phyloP scores from a whole-genome alignment of 2,888 invertebrate genomes.

The Argyresthia albistria region DNA sequence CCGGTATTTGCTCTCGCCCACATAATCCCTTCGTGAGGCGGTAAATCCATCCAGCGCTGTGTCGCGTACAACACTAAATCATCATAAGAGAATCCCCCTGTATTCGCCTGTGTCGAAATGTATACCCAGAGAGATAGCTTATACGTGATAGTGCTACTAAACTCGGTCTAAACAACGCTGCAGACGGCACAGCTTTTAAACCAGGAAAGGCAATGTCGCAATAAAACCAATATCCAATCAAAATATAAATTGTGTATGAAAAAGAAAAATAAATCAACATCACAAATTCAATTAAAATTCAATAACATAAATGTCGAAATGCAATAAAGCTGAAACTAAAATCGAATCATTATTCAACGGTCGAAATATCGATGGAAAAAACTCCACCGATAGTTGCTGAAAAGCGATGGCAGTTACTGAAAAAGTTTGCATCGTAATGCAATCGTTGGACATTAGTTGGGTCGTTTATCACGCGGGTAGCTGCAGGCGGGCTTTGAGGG shows the following conservation, averaged over 20 bases:
- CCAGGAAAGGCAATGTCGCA: neutral
- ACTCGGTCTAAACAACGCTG: neutral
- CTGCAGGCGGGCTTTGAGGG: conserved; percentile 62
- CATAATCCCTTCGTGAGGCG: conserved; percentile 69
- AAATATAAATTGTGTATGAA: neutral
- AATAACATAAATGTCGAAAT: conserved; percentile 8
- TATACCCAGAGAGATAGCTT: conserved; percentile 22
- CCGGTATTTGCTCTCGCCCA: conserved; percentile 71
- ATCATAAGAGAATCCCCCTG: conserved; percentile 68
- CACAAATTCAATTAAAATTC: conserved; percentile 6
- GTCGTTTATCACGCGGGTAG: conserved; percentile 57
- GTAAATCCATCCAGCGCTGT: conserved; percentile 65
- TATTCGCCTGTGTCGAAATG: conserved; percentile 20
- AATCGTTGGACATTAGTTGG: conserved; percentile 63
- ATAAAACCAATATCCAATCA: neutral
- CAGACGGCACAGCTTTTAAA: no score
- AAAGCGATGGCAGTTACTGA: conserved; percentile 41
- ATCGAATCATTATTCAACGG: conserved; percentile 45
- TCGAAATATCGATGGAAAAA: conserved; percentile 45
- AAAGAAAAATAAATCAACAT: neutral
- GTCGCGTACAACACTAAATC: conserved; percentile 64
- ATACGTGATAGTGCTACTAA: conserved; percentile 2
- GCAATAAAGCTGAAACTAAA: conserved; percentile 30
- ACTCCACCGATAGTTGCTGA: conserved; percentile 16
- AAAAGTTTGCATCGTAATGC: conserved; percentile 69